These are phyloP conservation scores for Drosophila cognata DNA, from an alignment of 2,888 invertebrate genomes.

Conservation along the genomic window DNA sequence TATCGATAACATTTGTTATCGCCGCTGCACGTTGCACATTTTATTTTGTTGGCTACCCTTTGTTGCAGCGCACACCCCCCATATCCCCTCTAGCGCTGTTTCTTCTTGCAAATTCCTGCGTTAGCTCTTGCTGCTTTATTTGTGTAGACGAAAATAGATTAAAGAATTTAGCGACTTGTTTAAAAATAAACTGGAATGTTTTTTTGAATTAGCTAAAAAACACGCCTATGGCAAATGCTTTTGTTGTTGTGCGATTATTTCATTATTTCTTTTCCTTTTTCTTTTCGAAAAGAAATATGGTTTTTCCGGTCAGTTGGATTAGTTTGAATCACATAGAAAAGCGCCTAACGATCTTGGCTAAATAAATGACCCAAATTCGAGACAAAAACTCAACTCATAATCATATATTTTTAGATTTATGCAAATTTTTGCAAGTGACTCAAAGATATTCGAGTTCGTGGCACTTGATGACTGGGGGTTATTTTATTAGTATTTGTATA, in stretches of 20 bases:
- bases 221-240: constrained; percentile 59
- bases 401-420: background rate
- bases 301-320: constrained; percentile 59
- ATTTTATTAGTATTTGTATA: constrained; percentile 2
- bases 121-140: constrained; percentile 29
- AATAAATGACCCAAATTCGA: constrained; percentile 2
- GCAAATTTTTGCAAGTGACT: constrained; percentile 14
- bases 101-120: constrained; percentile 54
- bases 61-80: constrained; percentile 15
- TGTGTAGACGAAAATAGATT: constrained; percentile 65
- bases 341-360: background rate
- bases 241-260: constrained; percentile 41
- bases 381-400: background rate
- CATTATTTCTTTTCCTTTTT: constrained; percentile 17
- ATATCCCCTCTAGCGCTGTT: background rate
- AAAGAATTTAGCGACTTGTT: constrained; percentile 77
- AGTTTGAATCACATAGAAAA: background rate
- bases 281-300: constrained; percentile 37
- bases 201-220: constrained; percentile 72
- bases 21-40: constrained; percentile 42
- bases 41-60: constrained; percentile 37
- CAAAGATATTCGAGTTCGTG: constrained; percentile 19
- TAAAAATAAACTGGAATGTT: constrained; percentile 80
- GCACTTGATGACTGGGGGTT: constrained; percentile 56
- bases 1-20: constrained; percentile 74